Base-by-base conservation (phyloP, 2,888 invertebrate genomes). In the Drosophila kanekoi region DNA sequence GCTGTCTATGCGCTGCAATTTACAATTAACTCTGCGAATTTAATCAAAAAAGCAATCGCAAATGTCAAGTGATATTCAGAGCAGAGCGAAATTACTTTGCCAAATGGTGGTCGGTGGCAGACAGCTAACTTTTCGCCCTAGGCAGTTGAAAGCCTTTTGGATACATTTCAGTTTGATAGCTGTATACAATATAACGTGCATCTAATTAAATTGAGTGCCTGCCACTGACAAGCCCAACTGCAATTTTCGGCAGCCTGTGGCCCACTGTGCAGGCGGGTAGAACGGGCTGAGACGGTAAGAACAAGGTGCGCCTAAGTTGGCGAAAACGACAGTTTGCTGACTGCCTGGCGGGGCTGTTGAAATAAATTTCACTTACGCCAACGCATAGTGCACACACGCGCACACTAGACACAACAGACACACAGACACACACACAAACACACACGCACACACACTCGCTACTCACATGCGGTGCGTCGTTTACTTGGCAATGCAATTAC, bases 401-500 rank as follows among this genome's bases (percentile, higher is more conserved):
- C 8, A 28, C 8, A 28, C 28, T 2, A 28, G 28, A 28, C 47
- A 9, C 48, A 40, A 56, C 40, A 9, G 43, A 40, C 59, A 43
- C 60, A 32, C 54, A 44, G 40, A 43, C 43, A 43, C 20, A 43
- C 48, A 14, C 13, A 45, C 35, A 18, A 40, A 43, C 20, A 43
- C 48, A 14, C 13, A 45, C 35, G 16, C 37, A 37, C 56, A 56
- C 35, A 43, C 18, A 11, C 40, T 14, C 44, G 58, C 58, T 58
- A 56, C 62, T 48, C 78, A 59, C 63, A 68, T 73, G 79, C 66
- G 73, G 76, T 71, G 81, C 81, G 77, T 74, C 87, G 85, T 84
- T 84, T 81, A 87, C 82, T 83, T 81, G 87, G 87, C 83, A 83
- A 85, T 84, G 83, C 87, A 83, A 83, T 87, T 83, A 83, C 87